Percentiles rank a stretch among this genome's conserved stretches.
phyloP scores from a whole-genome alignment of 2,888 invertebrate species.

The Phengaris arion region DNA sequence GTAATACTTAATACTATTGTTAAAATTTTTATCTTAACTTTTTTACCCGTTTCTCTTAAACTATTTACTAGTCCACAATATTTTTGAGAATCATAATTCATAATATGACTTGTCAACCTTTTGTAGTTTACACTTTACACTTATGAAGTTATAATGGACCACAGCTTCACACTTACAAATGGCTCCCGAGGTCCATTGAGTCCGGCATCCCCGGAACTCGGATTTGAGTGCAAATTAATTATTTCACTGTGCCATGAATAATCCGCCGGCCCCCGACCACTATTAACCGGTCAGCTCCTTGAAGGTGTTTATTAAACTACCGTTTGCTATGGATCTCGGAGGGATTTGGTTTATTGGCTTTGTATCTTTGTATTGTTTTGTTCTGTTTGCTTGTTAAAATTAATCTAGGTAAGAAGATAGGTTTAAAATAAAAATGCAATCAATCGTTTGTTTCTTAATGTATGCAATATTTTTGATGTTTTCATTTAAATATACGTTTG shows the following conservation, averaged over 20 bases:
- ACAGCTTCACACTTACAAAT: slow-evolving; percentile 53
- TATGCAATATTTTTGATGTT: too few species aligned
- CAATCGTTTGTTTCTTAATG: too few species aligned
- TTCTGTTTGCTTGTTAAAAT: not conserved
- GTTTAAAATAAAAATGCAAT: too few species aligned
- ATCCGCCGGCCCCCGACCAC: slow-evolving; percentile 63
- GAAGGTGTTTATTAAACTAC: slow-evolving; percentile 70
- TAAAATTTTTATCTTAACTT: too few species aligned
- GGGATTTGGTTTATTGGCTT: slow-evolving; percentile 19
- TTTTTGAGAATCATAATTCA: not conserved
- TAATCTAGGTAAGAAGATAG: too few species aligned
- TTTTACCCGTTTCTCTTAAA: too few species aligned
- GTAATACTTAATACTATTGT: too few species aligned
- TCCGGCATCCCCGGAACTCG: slow-evolving; percentile 56
- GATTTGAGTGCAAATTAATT: slow-evolving; percentile 76
- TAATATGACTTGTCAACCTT: not conserved
- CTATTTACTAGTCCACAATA: not conserved
- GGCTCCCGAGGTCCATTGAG: slow-evolving; percentile 58
- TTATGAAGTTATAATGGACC: not conserved
- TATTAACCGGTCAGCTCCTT: slow-evolving; percentile 77
- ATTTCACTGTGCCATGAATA: slow-evolving; percentile 69
- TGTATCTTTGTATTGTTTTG: not conserved
- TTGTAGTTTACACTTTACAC: not conserved
- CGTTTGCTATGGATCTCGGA: slow-evolving; percentile 52
- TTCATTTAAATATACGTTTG: too few species aligned